Conservation (phyloP, 2,888 invertebrate genomes). For the Digitonthophagus gazella region DNA sequence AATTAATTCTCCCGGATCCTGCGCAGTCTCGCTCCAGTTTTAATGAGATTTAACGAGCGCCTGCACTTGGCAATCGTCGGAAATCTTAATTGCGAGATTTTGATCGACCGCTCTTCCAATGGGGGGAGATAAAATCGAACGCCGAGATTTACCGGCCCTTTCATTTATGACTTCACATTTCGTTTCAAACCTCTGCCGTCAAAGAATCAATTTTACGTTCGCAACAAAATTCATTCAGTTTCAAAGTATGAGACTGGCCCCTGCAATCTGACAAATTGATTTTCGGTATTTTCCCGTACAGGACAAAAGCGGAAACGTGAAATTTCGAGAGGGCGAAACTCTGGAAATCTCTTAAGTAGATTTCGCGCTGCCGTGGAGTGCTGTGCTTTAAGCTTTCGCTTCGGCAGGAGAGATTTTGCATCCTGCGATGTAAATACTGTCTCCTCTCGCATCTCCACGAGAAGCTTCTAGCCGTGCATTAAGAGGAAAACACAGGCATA, state of each 20-base stretch:
- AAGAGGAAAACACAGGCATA: neutral
- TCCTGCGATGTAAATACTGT: neutral
- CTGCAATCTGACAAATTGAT: neutral
- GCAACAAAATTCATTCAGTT: neutral
- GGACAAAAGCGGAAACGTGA: neutral
- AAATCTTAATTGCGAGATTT: neutral
- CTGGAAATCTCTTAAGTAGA: neutral
- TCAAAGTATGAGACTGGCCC: neutral
- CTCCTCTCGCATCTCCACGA: neutral
- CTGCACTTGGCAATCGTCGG: neutral
- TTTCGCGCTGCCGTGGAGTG: neutral
- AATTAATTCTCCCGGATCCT: neutral
- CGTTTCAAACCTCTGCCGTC: no score
- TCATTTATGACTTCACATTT: no score
- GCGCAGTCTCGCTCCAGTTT: neutral
- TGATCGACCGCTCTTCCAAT: no score
- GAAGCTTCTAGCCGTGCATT: neutral
- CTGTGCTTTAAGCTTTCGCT: neutral
- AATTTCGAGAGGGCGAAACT: neutral
- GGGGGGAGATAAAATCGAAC: no score
- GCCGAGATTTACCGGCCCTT: no score
- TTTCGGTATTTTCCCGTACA: neutral
- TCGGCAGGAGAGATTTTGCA: neutral
- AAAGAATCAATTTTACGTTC: neutral
- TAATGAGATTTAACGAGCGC: neutral